A percentile compares a stretch with the other conserved stretches of the same genome.
Conservation (phyloP, 2,113 vertebrate genomes). For the Gymnocephalus cernua region DNA sequence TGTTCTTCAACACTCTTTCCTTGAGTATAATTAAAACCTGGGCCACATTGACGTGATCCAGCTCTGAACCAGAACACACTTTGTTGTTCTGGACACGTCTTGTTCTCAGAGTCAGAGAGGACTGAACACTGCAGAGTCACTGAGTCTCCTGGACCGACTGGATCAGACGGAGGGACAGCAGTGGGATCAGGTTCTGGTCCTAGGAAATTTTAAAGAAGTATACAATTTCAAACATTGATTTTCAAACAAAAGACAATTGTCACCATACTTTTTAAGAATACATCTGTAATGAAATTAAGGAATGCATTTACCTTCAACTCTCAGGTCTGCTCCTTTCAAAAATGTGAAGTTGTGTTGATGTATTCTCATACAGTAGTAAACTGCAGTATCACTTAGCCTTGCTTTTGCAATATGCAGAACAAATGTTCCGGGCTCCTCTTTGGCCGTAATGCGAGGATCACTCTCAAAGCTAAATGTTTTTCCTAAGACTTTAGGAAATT, state of each 20-base stretch:
- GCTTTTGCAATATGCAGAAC: slow-evolving; percentile 27
- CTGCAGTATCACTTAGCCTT: slow-evolving; percentile 33
- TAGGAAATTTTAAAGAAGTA: not conserved
- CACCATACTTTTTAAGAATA: not conserved
- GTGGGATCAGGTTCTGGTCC: not conserved
- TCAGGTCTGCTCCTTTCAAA: slow-evolving; percentile 37
- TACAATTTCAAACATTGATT: not conserved
- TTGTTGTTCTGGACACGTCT: slow-evolving; percentile 28
- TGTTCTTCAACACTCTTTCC: not conserved
- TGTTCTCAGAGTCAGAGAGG: slow-evolving; percentile 8
- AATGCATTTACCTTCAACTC: slow-evolving; percentile 55
- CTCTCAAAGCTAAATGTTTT: not conserved
- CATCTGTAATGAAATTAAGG: not conserved
- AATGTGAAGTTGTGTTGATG: accelerated
- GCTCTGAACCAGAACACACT: slow-evolving; percentile 44
- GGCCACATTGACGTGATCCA: not conserved
- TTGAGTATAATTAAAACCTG: not conserved
- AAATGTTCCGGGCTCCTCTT: not conserved
- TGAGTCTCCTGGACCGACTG: slow-evolving; percentile 28
- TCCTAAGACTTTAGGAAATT: slow-evolving; percentile 22
- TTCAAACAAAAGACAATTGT: not conserved
- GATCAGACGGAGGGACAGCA: not conserved
- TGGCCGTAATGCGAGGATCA: not conserved
- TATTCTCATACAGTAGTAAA: slow-evolving; percentile 58
- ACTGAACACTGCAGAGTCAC: slow-evolving; percentile 38